Percentiles rank a stretch among this genome's conserved stretches.
Conservation (phyloP, 2,888 invertebrate species). For the Catocala nupta region DNA sequence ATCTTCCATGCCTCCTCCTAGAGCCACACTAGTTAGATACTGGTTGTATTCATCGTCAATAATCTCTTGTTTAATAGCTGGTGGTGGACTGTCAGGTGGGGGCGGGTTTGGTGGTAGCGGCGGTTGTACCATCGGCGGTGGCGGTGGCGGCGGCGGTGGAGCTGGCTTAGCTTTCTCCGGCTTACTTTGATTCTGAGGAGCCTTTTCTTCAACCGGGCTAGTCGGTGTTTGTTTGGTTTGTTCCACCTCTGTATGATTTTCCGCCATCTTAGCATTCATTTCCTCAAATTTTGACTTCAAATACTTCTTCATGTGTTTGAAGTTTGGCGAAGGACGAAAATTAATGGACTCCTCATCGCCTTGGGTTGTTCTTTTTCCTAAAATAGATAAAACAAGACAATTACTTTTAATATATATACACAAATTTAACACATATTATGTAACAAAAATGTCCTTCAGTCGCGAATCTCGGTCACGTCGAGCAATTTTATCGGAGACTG, state of each 20-base stretch:
- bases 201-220: neutral
- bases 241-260: neutral
- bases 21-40: neutral
- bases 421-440: neutral
- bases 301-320: conserved; percentile 76
- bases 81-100: conserved; percentile 53
- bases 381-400: conserved; percentile 10
- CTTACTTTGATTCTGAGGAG: neutral
- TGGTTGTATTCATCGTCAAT: conserved; percentile 50
- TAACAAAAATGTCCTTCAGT: too few species aligned
- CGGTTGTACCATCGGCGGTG: conserved; percentile 51
- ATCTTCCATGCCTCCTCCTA: neutral
- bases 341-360: conserved; percentile 64
- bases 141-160: neutral
- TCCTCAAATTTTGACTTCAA: conserved; percentile 63
- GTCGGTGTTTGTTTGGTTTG: neutral
- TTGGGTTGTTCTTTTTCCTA: conserved; percentile 19
- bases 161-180: neutral
- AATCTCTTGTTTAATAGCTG: conserved; percentile 60
- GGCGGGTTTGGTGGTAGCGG: conserved; percentile 66
- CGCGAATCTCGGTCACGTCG: too few species aligned
- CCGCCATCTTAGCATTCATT: neutral
- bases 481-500: too few species aligned
- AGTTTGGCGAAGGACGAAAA: conserved; percentile 70
- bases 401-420: neutral